Percentiles rank a stretch among this genome's conserved stretches.
Evolutionary conservation across 2,888 invertebrate species (phyloP).

Genomic region (Cephus nigrinus): DNA sequence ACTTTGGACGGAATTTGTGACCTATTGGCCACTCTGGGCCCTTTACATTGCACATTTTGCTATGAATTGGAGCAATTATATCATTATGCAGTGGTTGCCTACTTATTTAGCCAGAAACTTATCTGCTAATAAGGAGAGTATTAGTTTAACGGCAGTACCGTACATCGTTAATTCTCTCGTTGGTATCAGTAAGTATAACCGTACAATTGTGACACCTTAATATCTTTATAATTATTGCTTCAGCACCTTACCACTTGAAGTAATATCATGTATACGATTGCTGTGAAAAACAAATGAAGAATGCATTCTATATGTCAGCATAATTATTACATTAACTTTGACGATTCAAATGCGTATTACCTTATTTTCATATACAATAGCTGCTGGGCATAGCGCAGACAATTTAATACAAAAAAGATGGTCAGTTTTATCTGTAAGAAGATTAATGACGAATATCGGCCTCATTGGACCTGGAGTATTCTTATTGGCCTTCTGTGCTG

Average conservation of each 20-base stretch:
- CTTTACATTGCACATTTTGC: constrained; percentile 81
- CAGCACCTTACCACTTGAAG: neutral
- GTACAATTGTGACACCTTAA: neutral
- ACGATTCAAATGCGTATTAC: too few species aligned
- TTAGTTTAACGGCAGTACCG: constrained; percentile 80
- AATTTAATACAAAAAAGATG: constrained; percentile 72
- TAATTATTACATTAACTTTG: too few species aligned
- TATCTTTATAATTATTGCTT: constrained; percentile 1
- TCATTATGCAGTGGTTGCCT: constrained; percentile 84
- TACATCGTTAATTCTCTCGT: constrained; percentile 79
- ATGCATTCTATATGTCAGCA: too few species aligned
- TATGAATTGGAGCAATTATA: constrained; percentile 85
- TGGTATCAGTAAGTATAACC: constrained; percentile 71
- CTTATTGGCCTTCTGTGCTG: constrained; percentile 77
- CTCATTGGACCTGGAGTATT: constrained; percentile 79
- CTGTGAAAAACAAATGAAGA: too few species aligned
- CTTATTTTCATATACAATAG: constrained; percentile 50
- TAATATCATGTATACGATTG: neutral
- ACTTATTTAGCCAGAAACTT: constrained; percentile 76
- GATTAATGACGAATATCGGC: constrained; percentile 79
- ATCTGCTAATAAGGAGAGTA: constrained; percentile 75
- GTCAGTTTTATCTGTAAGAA: constrained; percentile 76
- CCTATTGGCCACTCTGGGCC: constrained; percentile 78
- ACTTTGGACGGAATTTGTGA: constrained; percentile 75
- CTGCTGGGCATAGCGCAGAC: constrained; percentile 80